Percentiles rank a stretch among this genome's conserved stretches.
Evolutionary conservation across 2,888 invertebrate genomes (phyloP).

Genomic region (Dasypogon diadema): DNA sequence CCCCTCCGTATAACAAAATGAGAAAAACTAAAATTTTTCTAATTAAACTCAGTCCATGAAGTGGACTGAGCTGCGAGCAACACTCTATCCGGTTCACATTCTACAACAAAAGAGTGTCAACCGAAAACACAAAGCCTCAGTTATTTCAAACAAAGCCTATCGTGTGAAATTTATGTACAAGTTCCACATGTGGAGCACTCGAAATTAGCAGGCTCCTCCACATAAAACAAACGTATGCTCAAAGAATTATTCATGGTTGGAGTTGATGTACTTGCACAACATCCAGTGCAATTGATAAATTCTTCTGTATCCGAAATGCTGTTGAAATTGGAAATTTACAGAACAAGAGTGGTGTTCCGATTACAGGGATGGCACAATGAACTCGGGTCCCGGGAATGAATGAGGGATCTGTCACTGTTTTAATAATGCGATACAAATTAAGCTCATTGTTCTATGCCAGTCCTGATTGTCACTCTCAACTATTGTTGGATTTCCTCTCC

Average conservation of each 20-base stretch:
- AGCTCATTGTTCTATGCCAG: conserved; percentile 35
- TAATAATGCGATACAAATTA: conserved; percentile 42
- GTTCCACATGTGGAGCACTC: not conserved
- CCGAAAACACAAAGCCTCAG: too few relatives aligned
- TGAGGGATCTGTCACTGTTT: conserved; percentile 2
- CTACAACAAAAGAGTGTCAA: too few relatives aligned
- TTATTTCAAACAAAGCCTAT: not conserved
- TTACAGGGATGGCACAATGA: not conserved
- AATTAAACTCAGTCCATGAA: too few relatives aligned
- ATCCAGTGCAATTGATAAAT: conserved; percentile 37
- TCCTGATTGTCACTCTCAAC: not conserved
- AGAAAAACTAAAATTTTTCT: too few relatives aligned
- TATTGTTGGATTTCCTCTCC: conserved; percentile 21
- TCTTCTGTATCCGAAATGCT: not conserved
- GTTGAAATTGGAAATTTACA: conserved; percentile 22
- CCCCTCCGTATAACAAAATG: too few relatives aligned
- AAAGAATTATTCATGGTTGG: conserved; percentile 9
- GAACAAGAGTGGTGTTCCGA: conserved; percentile 18
- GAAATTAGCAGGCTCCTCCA: not conserved
- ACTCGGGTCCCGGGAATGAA: not conserved
- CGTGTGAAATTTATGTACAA: not conserved
- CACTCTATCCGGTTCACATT: too few relatives aligned
- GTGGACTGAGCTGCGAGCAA: too few relatives aligned
- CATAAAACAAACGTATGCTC: conserved; percentile 31
- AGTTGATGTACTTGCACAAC: not conserved